Evolutionary conservation across 2,113 vertebrate genomes (phyloP).

Genomic region (Aplodontia rufa): DNA sequence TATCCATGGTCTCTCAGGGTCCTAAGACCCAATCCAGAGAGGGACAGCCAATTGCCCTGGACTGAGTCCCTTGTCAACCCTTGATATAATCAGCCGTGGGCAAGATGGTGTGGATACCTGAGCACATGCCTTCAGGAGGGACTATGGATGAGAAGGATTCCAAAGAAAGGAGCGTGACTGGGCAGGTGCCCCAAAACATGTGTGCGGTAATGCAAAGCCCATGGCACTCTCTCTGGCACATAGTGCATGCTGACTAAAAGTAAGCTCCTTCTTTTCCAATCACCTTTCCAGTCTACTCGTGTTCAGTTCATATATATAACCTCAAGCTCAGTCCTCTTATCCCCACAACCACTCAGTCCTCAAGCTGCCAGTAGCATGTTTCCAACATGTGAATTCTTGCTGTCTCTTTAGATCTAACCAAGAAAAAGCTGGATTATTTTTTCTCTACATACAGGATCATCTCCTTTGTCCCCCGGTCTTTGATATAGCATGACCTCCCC

Average conservation of each 20-base stretch:
- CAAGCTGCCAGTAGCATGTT: not conserved
- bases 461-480: not conserved
- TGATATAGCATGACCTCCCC: not conserved
- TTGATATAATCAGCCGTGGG: not conserved
- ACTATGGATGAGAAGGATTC: not conserved
- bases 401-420: not conserved
- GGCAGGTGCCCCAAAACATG: not conserved
- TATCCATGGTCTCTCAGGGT: not conserved
- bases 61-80: rapidly evolving
- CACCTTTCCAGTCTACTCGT: not conserved
- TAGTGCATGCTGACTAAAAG: not conserved
- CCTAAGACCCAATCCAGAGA: not conserved
- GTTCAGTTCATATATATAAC: too few relatives aligned
- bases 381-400: not conserved
- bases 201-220: not conserved
- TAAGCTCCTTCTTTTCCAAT: not conserved
- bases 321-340: not conserved
- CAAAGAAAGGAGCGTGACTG: not conserved
- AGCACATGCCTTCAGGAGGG: not conserved
- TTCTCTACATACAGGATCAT: not conserved
- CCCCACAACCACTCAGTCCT: not conserved
- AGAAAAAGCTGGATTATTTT: not conserved
- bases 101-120: not conserved
- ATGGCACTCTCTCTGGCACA: not conserved
- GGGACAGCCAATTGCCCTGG: not conserved